These are phyloP conservation scores for Carabus problematicus DNA, from an alignment of 2,888 invertebrate species.

Conservation along the genomic window DNA sequence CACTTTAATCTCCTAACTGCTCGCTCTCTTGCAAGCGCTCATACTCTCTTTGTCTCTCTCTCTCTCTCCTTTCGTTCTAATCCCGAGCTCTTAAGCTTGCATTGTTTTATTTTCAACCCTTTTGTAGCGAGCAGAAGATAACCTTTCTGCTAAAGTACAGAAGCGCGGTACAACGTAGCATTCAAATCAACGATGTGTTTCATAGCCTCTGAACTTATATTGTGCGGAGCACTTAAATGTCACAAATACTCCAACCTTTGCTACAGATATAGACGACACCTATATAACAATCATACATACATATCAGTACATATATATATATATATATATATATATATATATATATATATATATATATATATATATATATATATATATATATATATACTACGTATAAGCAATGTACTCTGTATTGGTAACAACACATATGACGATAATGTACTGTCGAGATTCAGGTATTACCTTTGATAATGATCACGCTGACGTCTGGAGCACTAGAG, in stretches of 20 bases:
- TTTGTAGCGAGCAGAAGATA: slow-evolving; percentile 53
- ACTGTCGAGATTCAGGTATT: slow-evolving; percentile 4
- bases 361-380: background rate
- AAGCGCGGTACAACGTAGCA: slow-evolving; percentile 39
- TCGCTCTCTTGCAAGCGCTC: background rate
- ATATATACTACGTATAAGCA: background rate
- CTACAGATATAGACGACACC: background rate
- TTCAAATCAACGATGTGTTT: slow-evolving; percentile 44
- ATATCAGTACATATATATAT: slow-evolving; percentile 9
- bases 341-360: no score
- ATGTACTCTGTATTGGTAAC: background rate
- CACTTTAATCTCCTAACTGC: slow-evolving; percentile 7
- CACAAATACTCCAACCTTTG: slow-evolving; percentile 44
- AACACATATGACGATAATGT: background rate
- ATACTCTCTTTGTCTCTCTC: background rate
- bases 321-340: background rate
- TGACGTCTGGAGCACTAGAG: slow-evolving; percentile 32
- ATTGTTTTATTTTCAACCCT: slow-evolving; percentile 57
- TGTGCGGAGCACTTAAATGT: slow-evolving; percentile 50
- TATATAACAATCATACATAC: background rate
- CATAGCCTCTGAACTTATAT: slow-evolving; percentile 46
- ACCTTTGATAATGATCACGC: slow-evolving; percentile 36
- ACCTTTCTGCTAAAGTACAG: slow-evolving; percentile 50
- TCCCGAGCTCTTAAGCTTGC: slow-evolving; percentile 40
- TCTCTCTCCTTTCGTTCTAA: slow-evolving; percentile 38